Conservation (phyloP, 2,113 vertebrate species). For the Egretta garzetta region DNA sequence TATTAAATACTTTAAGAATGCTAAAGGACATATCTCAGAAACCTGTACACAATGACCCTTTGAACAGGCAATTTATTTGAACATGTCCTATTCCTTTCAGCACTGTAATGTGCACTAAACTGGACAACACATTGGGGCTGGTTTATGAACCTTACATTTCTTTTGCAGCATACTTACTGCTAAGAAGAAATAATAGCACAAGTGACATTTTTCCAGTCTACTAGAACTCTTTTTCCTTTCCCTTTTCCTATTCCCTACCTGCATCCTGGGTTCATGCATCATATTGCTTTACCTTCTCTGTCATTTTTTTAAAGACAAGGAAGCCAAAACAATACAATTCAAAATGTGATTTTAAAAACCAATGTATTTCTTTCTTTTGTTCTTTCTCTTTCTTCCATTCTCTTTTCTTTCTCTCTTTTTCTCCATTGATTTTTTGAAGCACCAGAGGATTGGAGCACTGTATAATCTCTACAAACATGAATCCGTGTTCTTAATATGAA, state of each 20-base stretch:
- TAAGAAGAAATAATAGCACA: neutral
- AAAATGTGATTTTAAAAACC: neutral
- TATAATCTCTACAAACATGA: neutral
- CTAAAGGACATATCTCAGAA: neutral
- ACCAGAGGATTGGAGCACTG: neutral
- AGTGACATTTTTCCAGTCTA: neutral
- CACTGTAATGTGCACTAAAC: neutral
- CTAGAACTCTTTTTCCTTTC: neutral
- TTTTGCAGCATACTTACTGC: neutral
- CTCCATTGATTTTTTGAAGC: neutral
- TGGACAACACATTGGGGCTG: neutral
- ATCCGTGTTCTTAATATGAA: neutral
- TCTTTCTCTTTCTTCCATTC: neutral
- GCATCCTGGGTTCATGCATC: neutral
- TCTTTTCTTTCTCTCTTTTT: neutral
- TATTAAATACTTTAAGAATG: neutral
- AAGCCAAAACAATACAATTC: neutral
- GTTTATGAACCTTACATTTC: neutral
- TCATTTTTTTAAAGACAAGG: neutral
- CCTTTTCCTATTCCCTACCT: neutral
- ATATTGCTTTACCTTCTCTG: neutral
- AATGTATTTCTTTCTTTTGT: neutral
- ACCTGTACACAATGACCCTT: fast-evolving
- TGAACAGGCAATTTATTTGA: neutral
- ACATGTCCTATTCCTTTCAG: neutral